These are phyloP conservation scores for Synanthedon myopaeformis DNA, from an alignment of 2,888 invertebrate species.

Conservation along the genomic window DNA sequence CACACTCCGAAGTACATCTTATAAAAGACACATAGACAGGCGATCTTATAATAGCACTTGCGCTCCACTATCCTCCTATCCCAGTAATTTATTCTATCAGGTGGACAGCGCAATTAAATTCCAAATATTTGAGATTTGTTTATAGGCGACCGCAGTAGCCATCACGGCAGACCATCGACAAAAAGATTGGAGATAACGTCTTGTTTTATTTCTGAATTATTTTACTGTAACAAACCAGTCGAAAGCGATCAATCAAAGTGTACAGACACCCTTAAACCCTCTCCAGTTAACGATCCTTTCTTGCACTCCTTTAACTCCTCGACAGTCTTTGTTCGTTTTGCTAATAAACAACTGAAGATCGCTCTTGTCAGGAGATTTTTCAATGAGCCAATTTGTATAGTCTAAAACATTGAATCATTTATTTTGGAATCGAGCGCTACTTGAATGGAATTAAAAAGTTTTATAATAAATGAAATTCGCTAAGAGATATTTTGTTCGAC, in stretches of 20 bases:
- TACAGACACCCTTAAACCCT: slow-evolving; percentile 16
- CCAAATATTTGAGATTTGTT: too few species aligned
- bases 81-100: background rate
- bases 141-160: too few species aligned
- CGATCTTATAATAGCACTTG: too few species aligned
- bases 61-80: background rate
- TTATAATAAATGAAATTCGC: too few species aligned
- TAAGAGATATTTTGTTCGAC: too few species aligned
- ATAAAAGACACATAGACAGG: too few species aligned
- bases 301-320: slow-evolving; percentile 2
- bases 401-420: slow-evolving; percentile 12
- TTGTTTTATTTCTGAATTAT: background rate
- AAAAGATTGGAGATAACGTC: too few species aligned
- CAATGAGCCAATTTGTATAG: slow-evolving; percentile 31
- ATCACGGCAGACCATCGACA: too few species aligned
- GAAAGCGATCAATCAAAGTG: slow-evolving; percentile 4
- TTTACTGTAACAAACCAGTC: background rate
- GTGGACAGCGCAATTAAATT: too few species aligned
- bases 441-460: too few species aligned
- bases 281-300: slow-evolving; percentile 23
- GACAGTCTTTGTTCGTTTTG: slow-evolving; percentile 31
- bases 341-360: slow-evolving; percentile 49
- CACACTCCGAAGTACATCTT: too few species aligned
- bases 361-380: slow-evolving; percentile 39
- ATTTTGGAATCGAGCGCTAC: slow-evolving; percentile 4